phyloP scores from a whole-genome alignment of 2,888 invertebrate species.

The Entomobrya multifasciata region DNA sequence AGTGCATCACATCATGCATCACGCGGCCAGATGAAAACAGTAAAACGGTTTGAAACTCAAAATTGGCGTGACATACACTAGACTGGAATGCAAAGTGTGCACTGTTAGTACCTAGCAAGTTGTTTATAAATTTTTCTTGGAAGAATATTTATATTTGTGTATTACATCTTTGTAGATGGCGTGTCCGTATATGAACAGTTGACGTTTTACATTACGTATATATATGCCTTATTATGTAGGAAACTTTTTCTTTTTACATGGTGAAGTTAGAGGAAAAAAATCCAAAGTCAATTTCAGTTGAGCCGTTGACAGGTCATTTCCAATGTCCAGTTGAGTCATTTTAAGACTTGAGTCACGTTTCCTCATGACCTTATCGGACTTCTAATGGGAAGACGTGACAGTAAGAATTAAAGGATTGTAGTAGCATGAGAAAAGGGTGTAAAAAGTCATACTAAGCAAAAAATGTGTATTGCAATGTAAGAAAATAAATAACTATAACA shows the following conservation, averaged over 20 bases:
- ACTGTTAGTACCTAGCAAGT: too few relatives aligned
- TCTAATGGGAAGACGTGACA: constrained; percentile 75
- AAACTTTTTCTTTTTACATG: constrained; percentile 57
- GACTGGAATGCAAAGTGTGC: not conserved
- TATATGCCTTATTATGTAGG: not conserved
- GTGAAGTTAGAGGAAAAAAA: not conserved
- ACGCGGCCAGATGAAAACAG: not conserved
- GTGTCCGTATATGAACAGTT: not conserved
- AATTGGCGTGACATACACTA: constrained; percentile 32
- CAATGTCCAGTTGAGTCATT: constrained; percentile 60
- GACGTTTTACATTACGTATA: too few relatives aligned
- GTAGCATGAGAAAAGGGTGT: not conserved
- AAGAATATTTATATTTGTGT: constrained; percentile 1
- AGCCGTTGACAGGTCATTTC: constrained; percentile 68
- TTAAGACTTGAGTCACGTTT: constrained; percentile 72
- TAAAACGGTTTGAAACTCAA: constrained; percentile 7
- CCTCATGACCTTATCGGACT: constrained; percentile 72
- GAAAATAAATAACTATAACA: too few relatives aligned
- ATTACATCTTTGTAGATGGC: constrained; percentile 21
- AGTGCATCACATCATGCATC: constrained; percentile 2
- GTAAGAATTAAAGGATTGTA: constrained; percentile 59
- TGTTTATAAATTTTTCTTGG: not conserved
- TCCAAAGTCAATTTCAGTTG: constrained; percentile 55
- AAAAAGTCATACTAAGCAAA: not conserved
- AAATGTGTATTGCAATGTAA: too few relatives aligned